These are phyloP conservation scores for Eristalis arbustorum DNA, from an alignment of 2,888 invertebrate species.

Conservation along the genomic window DNA sequence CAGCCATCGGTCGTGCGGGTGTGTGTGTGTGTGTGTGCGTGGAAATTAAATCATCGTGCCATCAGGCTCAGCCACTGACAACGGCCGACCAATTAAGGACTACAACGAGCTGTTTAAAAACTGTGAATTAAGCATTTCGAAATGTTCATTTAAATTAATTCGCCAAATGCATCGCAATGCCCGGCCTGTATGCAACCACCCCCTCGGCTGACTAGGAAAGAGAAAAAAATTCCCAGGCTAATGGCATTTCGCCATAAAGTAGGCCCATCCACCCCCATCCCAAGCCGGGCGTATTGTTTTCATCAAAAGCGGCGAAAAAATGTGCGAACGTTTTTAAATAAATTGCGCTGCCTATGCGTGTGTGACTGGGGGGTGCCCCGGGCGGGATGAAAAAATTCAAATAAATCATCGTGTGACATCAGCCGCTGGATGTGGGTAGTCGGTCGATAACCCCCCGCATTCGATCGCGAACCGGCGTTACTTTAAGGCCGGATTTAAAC, in stretches of 20 bases:
- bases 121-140: conserved; percentile 18
- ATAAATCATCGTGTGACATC: conserved; percentile 34
- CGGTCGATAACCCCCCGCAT: not conserved
- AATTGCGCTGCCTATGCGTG: conserved; percentile 26
- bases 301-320: not conserved
- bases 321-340: not conserved
- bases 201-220: not conserved
- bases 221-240: conserved; percentile 9
- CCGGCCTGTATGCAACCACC: too few relatives aligned
- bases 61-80: not conserved
- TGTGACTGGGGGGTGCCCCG: too few relatives aligned
- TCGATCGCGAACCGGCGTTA: not conserved
- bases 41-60: conserved; percentile 12
- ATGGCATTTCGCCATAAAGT: conserved; percentile 46
- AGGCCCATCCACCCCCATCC: not conserved
- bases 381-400: not conserved
- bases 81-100: conserved; percentile 2
- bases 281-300: conserved; percentile 25
- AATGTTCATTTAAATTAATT: conserved; percentile 49
- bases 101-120: not conserved
- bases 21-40: too few relatives aligned
- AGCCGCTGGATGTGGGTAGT: not conserved
- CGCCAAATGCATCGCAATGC: not conserved
- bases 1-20: not conserved
- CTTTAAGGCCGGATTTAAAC: not conserved